Evolutionary conservation across 2,113 vertebrate species (phyloP).

Genomic region (Cryptoleucopteryx plumbea): DNA sequence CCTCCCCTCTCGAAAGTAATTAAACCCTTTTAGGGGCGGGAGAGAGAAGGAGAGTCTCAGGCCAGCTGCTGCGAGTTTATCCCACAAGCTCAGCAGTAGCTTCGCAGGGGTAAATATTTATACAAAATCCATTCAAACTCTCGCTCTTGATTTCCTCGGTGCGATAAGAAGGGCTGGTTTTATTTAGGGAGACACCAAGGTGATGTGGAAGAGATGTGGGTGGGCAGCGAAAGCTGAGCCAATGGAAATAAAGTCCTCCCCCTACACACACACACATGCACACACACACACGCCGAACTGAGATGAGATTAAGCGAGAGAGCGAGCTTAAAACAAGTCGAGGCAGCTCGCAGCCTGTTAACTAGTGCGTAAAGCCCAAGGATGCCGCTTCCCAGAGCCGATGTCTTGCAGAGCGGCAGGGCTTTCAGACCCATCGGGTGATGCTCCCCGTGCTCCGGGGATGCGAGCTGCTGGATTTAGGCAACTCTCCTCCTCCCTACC

Average conservation of each 20-base stretch:
- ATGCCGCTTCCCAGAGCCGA: constrained; percentile 29
- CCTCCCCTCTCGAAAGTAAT: constrained; percentile 28
- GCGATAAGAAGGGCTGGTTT: constrained; percentile 82
- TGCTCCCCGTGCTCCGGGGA: background rate
- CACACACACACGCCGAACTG: constrained; percentile 46
- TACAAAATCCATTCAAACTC: constrained; percentile 82
- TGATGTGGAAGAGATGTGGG: constrained; percentile 83
- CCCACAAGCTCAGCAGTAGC: constrained; percentile 61
- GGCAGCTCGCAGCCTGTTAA: constrained; percentile 58
- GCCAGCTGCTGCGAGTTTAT: constrained; percentile 46
- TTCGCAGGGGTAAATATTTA: constrained; percentile 73
- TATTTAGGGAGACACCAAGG: constrained; percentile 86
- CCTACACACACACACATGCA: constrained; percentile 65
- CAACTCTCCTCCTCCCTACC: background rate
- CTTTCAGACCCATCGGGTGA: background rate
- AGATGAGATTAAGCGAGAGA: constrained; percentile 68
- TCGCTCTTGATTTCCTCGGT: constrained; percentile 76
- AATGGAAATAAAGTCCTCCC: constrained; percentile 80
- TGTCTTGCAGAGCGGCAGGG: constrained; percentile 27
- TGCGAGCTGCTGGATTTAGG: constrained; percentile 7
- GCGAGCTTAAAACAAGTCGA: constrained; percentile 59
- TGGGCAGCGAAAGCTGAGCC: constrained; percentile 78
- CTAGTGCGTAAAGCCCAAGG: constrained; percentile 43
- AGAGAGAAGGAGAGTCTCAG: background rate
- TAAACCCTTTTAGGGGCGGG: background rate